Conservation (phyloP, 2,797 vertebrate species). For the Acestrorhynchus altus region DNA sequence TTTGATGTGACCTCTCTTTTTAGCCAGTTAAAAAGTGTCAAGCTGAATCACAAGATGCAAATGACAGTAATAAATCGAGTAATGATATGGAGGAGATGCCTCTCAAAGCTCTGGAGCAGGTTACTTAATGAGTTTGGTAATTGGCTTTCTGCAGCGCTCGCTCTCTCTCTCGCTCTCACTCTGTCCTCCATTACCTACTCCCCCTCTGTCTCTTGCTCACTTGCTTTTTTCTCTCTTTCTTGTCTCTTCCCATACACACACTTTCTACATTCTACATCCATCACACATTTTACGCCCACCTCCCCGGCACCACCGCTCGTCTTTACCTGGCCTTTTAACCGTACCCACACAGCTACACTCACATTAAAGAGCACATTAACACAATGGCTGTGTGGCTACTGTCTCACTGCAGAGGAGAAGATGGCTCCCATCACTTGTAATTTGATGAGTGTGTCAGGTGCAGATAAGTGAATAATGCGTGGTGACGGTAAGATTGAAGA, state of each 20-base stretch:
- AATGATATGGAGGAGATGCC: slow-evolving; percentile 60
- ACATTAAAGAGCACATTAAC: slow-evolving; percentile 3
- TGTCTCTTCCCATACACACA: not conserved
- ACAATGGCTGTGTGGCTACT: slow-evolving; percentile 1
- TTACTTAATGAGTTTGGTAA: slow-evolving; percentile 83
- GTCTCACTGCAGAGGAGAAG: slow-evolving; percentile 16
- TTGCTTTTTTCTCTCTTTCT: not conserved
- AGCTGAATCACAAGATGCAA: slow-evolving; percentile 60
- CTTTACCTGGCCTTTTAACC: slow-evolving; percentile 13
- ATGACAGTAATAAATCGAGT: slow-evolving; percentile 63
- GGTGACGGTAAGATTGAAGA: slow-evolving; percentile 50
- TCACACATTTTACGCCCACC: not conserved
- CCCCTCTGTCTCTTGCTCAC: not conserved
- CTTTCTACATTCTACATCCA: slow-evolving; percentile 3
- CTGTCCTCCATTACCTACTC: not conserved
- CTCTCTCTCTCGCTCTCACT: not conserved
- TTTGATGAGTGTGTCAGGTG: slow-evolving; percentile 51
- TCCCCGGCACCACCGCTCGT: slow-evolving; percentile 2
- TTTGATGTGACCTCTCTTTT: slow-evolving; percentile 50
- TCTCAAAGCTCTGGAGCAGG: slow-evolving; percentile 75
- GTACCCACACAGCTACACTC: slow-evolving; percentile 9
- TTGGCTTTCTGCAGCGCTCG: slow-evolving; percentile 73
- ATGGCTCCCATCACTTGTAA: slow-evolving; percentile 51
- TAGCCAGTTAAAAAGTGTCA: slow-evolving; percentile 53
- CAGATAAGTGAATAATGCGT: slow-evolving; percentile 51